Base-by-base conservation (phyloP, 2,797 vertebrate species). In the Lophius americanus region DNA sequence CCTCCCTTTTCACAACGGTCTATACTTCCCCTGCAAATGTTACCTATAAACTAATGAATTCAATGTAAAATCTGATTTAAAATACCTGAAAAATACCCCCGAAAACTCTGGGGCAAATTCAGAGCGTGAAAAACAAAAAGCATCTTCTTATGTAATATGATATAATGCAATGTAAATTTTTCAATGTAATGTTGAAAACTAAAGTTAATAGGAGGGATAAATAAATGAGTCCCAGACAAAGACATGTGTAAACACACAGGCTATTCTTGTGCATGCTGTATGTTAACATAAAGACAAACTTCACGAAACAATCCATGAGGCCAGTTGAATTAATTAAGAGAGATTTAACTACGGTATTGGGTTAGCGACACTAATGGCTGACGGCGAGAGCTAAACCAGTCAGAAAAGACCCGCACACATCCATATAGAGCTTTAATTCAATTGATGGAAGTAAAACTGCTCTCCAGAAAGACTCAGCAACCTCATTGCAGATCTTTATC, bases 401-500 rank as follows among this genome's bases (percentile, higher is more conserved):
- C 70, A 73, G 58, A 85, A 81, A 60, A 81, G 73, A 81, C 68
- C 83, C 64, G 46, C 73, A 78, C 73, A 70, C 68, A 80, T 86
- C 83, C 69, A 84, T 88, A 93, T 89, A 87, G 80, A 23, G 62
- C 68, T 68, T 68, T 91, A 90, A 93, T 91, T 85, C 68, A 81
- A 91, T 92, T 86, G 82, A 52, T 70, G 68, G 44, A 77, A 89
- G 87, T 92, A 80, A 82, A 85, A 84, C 79, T 66, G 84, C 70
- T 60, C 83, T 86, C 85, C 78, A 91, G 81, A 84, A 89, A 83
- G 76, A 79, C 85, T 78, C 73, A 67, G 84, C 79, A 68, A 79
- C 81, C 85, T 83, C 78, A 78, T 52, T 89, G 85, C 82, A 92
- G 90, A 93, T 92, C 80, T 84, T 73, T 91, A 92, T 93, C 91